Evolutionary conservation across 2,797 vertebrate species (phyloP), one percentile per base, ranked within the genome.

Genomic region (Cirrhinus molitorella): DNA sequence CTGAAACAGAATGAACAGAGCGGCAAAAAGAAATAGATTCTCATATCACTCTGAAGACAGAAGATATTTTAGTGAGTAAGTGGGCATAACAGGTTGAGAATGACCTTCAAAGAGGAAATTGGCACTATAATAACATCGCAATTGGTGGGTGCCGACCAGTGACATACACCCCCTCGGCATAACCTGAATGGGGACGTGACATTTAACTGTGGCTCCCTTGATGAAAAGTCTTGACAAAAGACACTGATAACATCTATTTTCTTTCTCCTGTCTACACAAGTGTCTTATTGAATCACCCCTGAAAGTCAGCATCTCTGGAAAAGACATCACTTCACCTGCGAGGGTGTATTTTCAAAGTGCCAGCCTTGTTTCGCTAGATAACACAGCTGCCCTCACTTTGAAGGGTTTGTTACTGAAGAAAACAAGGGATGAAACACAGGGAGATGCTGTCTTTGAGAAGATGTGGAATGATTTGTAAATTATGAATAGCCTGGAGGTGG

Each of bases 51-150:
- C 28, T 37, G 25, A 43, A 85, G 81, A 57, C 43, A 84, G 86
- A 57, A 90, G 74, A 55, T 23, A 88, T 90, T 85, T 80, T 83
- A 67, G 81, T 40, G 51, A 78, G 63, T 66, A 72, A 89, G 70
- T 28, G 74, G 81, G 81, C 14, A 31, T 73, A 43, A 51, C 67
- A 55, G 55, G 78, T 91, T 81, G 86, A 83, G 84, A 81, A 51
- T 91, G 89, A 89, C 91, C 91, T 92, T 93, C 84, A 88, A 77
- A 73, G 85, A 73, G 63, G 76, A 85, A 89, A 92, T 90, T 81
- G 90, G 85, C 87, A 84, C 40, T 83, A 83, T 88, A 83, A 25
- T 70, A 87, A 85, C 28, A 75, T 88, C 85, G 89, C 78, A 86
- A 85, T 86, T 90, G 76, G 80, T 66, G 53, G 47, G 57, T 25